Conservation (phyloP, 2,113 vertebrate species). For the Apeltes quadracus region DNA sequence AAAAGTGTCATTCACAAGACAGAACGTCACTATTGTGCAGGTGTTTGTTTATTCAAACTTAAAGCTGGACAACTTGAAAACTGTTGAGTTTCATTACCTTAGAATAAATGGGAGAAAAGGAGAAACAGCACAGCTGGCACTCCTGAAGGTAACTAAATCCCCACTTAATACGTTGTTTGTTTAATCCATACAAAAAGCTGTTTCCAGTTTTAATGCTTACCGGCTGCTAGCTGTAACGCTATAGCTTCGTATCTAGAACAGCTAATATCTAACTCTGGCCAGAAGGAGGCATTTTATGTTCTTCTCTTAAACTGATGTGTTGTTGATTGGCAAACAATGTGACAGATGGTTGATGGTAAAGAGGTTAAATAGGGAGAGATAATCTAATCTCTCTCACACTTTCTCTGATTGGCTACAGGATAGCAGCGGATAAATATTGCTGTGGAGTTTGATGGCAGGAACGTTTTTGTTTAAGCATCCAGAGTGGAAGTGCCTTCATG, state of each 20-base stretch:
- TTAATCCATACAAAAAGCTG: conserved; percentile 15
- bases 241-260: background rate
- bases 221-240: background rate
- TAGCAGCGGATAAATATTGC: background rate
- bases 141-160: conserved; percentile 11
- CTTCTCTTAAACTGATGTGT: background rate
- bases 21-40: conserved; percentile 1
- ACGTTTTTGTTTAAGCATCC: background rate
- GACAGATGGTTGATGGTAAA: conserved; percentile 28
- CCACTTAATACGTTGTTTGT: conserved; percentile 9
- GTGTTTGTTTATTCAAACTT: background rate
- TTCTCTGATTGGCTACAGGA: conserved; percentile 24
- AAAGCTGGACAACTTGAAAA: background rate
- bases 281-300: background rate
- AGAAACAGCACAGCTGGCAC: background rate
- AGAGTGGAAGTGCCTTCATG: background rate
- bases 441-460: conserved; percentile 1
- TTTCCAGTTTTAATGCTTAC: background rate
- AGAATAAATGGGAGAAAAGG: background rate
- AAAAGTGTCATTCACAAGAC: conserved; percentile 1
- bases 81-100: background rate
- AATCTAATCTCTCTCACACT: conserved; percentile 21
- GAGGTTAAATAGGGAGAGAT: conserved; percentile 39
- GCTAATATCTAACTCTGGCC: background rate
- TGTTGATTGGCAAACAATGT: conserved; percentile 8